Base-by-base conservation (phyloP, 1,140 invertebrate genomes). In the Phenacoccus solenopsis region DNA sequence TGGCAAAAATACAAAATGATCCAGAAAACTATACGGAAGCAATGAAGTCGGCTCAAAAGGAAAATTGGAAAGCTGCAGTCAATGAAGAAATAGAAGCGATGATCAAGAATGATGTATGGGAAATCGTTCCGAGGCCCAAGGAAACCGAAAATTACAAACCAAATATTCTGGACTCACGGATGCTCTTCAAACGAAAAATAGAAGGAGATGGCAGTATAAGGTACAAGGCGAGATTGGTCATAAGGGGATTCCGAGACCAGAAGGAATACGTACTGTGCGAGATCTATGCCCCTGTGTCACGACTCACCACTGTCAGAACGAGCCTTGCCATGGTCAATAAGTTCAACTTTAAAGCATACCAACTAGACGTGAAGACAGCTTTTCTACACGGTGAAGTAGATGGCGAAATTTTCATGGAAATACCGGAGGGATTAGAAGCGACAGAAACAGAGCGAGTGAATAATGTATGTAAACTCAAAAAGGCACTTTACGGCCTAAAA, bases 281-380 rank as follows among this genome's bases (percentile, higher is more conserved):
- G 16, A 64, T 27, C 21, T 64, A 64, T 64, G 59, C 59, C 16
- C 59, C 59, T 24, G 38, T 49, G 13, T 49, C 38, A 3, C 13
- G 38, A 16, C 20, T 59, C 7, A 20, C 56, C 20, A 10, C 56
- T 7, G 59, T 78, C 3, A 72, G 82, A 28, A 71, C 82, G 68
- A 72, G 74, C 2, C 57, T 80, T 49, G 73, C 75, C 59, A 77
- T 76, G 16, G 61, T 76, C 24, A 70, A 75, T 67, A 73, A 75
- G 68, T 72, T 78, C 16, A 67, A 76, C n/a, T 72, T 79, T 0
- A 68, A 64, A 25, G 20, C 25, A 9, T 16, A 70, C 7, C 76
- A 79, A 30, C 75, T 79, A 71, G 78, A 77, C 72, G 73, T 80
- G 16, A 75, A 75, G 59, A 80, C 78, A 68, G 79, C 79, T 25